Evolutionary conservation across 2,888 invertebrate genomes (phyloP), one percentile per base, ranked within the genome.

Genomic region (Mythimna impura): DNA sequence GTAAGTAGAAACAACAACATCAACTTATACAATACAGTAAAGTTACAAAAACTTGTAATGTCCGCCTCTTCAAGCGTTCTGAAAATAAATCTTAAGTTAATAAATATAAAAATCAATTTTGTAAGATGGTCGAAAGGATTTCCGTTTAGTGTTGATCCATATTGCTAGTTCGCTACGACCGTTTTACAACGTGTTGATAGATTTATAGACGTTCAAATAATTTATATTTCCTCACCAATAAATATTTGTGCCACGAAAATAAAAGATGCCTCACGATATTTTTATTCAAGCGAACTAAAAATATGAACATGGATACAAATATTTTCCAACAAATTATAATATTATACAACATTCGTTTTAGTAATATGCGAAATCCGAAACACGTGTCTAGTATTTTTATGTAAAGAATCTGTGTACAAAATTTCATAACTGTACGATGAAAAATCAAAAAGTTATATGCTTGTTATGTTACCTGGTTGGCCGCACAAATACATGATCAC

Each of bases 201-300:
- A 82, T 70, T 79, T 74, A 79, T 79, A 54, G 75, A 70, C 73
- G 63, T 78, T 66, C 58, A 70, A 74, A 83, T 79, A 65, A 80
- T 74, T 82, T 70, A 70, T 74, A 67, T 36, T 74, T 82, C 80
- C 75, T 58, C 34, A 62, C 43, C 47, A 62, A 70, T 61, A 77
- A 60, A 68, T 72, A 62, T 67, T 57, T 61, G 25, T 82, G 34
- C 64, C 20, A 66, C 55, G 57, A 61, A 76, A 69, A 76, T 68
- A 58, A 63, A 66, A 80, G 34, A 66, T 54, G 43, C 3, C 54
- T 30, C 60, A 50, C 30, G 22, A 20, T 60, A 40, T 54, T 55
- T 64, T 55, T 62, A 62, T 25, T 77, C n/a, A 57, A 61, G 17
- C 6, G 10, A 62, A 54, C 40, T 71, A 34, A 52, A 71, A 54